A percentile compares a stretch with the other conserved stretches of the same genome.
Evolutionary conservation across 1,140 invertebrate genomes (phyloP).

Genomic region (Hirudo medicinalis): DNA sequence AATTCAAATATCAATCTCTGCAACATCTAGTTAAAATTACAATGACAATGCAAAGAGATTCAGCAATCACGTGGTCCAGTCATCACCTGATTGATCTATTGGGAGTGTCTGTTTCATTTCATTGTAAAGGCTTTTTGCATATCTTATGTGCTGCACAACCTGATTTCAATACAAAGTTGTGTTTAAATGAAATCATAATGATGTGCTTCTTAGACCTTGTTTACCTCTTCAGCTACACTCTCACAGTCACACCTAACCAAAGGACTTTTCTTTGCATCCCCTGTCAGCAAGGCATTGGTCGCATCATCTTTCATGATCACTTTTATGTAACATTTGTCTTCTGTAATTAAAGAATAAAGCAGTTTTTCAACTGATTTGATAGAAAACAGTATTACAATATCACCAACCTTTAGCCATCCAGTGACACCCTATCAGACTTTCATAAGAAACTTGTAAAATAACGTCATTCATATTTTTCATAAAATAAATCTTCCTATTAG

Average conservation of each 20-base stretch:
- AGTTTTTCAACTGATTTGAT: background rate
- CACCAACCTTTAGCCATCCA: conserved; percentile 43
- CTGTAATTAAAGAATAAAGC: conserved; percentile 6
- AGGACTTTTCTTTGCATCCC: conserved; percentile 45
- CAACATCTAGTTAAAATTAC: too few relatives aligned
- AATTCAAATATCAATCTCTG: too few relatives aligned
- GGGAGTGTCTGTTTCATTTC: conserved; percentile 52
- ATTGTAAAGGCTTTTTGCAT: conserved; percentile 70
- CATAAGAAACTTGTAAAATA: conserved; percentile 51
- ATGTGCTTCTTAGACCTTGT: conserved; percentile 38
- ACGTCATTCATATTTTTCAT: conserved; percentile 49
- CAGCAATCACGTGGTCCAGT: too few relatives aligned
- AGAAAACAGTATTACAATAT: background rate
- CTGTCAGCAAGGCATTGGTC: conserved; percentile 40
- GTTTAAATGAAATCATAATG: background rate
- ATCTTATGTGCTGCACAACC: conserved; percentile 61
- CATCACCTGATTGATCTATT: conserved; percentile 15
- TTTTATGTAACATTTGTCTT: conserved; percentile 56
- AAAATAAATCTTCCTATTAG: conserved; percentile 62
- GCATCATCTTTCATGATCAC: conserved; percentile 49
- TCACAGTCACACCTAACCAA: conserved; percentile 67
- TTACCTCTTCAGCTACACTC: conserved; percentile 61
- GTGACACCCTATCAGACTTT: conserved; percentile 27
- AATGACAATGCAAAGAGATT: too few relatives aligned
- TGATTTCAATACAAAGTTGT: conserved; percentile 26